phyloP scores from a whole-genome alignment of 2,797 vertebrate species.

The Masticophis lateralis region DNA sequence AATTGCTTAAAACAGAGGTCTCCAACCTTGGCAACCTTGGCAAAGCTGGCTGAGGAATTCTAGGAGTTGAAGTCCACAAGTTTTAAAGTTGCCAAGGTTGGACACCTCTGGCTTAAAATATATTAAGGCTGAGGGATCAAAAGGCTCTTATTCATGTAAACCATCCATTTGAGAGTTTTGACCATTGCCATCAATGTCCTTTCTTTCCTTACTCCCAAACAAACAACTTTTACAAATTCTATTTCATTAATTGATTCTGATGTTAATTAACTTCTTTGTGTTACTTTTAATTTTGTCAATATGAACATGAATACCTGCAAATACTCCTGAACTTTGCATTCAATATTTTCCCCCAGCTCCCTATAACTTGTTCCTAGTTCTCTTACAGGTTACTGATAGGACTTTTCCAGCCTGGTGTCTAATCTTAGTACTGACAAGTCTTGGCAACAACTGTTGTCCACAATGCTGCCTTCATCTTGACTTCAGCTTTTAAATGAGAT shows the following conservation, averaged over 20 bases:
- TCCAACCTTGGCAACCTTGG: no score
- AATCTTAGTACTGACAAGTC: background rate
- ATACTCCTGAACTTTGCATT: background rate
- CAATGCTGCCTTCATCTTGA: background rate
- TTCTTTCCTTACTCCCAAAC: background rate
- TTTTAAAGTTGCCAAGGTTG: no score
- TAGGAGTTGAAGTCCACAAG: no score
- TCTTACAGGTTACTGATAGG: background rate
- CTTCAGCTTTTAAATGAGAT: background rate
- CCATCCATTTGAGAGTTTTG: background rate
- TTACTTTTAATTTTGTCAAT: background rate
- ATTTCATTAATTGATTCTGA: background rate
- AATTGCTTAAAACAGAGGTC: no score
- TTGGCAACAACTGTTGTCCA: background rate
- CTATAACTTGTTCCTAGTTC: background rate
- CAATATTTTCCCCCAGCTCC: background rate
- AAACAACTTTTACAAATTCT: background rate
- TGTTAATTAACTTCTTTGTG: background rate
- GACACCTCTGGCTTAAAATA: background rate
- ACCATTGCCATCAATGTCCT: background rate
- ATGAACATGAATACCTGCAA: background rate
- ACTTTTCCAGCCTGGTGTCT: background rate
- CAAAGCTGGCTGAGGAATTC: no score
- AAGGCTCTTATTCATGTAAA: background rate
- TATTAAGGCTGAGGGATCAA: background rate